phyloP scores from a whole-genome alignment of 2,113 vertebrate genomes.

The Chauna torquata region DNA sequence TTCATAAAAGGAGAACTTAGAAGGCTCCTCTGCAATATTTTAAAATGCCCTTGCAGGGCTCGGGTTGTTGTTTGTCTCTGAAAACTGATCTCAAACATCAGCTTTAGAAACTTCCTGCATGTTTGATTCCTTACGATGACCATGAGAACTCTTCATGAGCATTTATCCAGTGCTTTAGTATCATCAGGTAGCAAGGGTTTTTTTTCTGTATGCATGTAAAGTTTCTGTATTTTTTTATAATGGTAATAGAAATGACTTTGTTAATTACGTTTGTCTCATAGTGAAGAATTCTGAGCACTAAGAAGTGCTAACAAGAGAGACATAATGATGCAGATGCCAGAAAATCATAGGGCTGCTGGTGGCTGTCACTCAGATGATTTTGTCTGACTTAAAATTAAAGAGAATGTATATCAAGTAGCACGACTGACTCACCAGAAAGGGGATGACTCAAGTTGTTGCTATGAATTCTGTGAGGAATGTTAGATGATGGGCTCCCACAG shows the following conservation, averaged over 20 bases:
- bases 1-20: rapidly evolving
- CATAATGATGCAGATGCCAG: constrained; percentile 46
- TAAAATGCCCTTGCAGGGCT: neutral
- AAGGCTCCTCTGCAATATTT: neutral
- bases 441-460: constrained; percentile 65
- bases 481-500: constrained; percentile 26
- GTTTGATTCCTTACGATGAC: neutral
- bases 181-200: neutral
- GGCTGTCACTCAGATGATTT: constrained; percentile 48
- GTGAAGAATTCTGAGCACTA: neutral
- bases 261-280: neutral
- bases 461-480: constrained; percentile 47
- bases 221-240: neutral
- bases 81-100: neutral
- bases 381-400: constrained; percentile 54
- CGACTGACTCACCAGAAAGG: constrained; percentile 59
- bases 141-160: neutral
- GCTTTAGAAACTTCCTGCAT: neutral
- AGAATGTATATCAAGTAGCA: constrained; percentile 23
- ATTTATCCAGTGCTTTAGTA: neutral
- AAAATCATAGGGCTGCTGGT: constrained; percentile 58
- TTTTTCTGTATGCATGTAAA: neutral
- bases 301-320: constrained; percentile 27
- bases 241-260: constrained; percentile 6
- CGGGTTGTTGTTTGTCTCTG: neutral